These are phyloP conservation scores for Ptiloglossa arizonensis DNA, from an alignment of 1,140 invertebrate genomes.

Conservation along the genomic window DNA sequence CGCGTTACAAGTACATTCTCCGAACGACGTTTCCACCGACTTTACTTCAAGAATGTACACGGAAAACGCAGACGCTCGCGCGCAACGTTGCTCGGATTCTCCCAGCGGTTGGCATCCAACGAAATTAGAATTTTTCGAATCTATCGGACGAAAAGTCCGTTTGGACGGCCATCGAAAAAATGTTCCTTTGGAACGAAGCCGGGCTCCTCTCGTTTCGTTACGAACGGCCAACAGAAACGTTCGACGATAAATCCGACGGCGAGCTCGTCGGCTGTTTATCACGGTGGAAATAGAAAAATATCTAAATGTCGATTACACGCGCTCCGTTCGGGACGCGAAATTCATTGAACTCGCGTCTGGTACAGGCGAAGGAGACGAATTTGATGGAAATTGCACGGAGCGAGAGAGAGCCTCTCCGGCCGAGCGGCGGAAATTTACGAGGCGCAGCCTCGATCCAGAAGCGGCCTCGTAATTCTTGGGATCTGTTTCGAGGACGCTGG, in stretches of 20 bases:
- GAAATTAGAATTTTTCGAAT: no score
- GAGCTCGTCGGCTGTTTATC: constrained; percentile 27
- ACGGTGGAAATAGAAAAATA: constrained; percentile 27
- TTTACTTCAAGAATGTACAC: no score
- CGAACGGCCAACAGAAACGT: not conserved
- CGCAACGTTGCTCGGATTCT: no score
- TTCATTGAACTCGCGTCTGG: constrained; percentile 32
- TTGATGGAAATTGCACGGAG: constrained; percentile 25
- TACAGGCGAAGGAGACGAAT: constrained; percentile 19
- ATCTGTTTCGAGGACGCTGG: constrained; percentile 33
- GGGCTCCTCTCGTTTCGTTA: not conserved
- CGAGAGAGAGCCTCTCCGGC: not conserved
- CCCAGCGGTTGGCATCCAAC: no score
- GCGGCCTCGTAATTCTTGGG: constrained; percentile 65
- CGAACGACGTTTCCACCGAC: no score
- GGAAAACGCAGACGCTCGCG: no score
- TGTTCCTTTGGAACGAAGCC: not conserved
- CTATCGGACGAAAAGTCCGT: no score
- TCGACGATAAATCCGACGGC: constrained; percentile 32
- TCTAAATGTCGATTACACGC: constrained; percentile 28
- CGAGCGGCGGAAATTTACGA: constrained; percentile 57
- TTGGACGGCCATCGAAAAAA: not conserved
- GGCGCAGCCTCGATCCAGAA: constrained; percentile 43
- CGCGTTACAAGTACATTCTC: no score
- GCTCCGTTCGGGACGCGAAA: not conserved